Evolutionary conservation across 2,888 invertebrate genomes (phyloP).

Genomic region (Dicycla oo): DNA sequence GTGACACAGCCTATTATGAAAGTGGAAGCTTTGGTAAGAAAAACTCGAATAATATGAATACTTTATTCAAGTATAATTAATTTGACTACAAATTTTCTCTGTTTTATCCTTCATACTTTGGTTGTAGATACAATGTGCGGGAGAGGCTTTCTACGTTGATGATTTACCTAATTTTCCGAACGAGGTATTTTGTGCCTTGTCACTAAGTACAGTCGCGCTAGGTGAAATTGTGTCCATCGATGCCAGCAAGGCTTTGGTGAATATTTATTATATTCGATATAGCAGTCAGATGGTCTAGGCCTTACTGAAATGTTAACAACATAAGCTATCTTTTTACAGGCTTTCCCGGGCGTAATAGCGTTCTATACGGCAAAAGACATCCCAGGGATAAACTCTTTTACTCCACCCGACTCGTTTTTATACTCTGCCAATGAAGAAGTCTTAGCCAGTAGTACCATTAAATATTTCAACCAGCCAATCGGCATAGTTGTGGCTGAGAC

Average conservation of each 20-base stretch:
- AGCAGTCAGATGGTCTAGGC: background rate
- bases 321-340: conserved; percentile 16
- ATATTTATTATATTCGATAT: conserved; percentile 12
- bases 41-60: background rate
- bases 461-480: conserved; percentile 77
- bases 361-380: conserved; percentile 92
- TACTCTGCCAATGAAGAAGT: conserved; percentile 83
- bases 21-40: conserved; percentile 82
- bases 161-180: conserved; percentile 90
- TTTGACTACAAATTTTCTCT: background rate
- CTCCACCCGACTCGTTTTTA: conserved; percentile 67
- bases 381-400: conserved; percentile 92
- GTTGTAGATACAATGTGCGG: conserved; percentile 90
- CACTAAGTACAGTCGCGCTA: conserved; percentile 84
- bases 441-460: conserved; percentile 70
- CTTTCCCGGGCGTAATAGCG: conserved; percentile 91
- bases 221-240: conserved; percentile 91
- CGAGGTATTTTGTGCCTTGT: conserved; percentile 92
- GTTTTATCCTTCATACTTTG: background rate
- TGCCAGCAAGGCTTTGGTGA: conserved; percentile 91
- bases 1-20: conserved; percentile 91
- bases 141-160: conserved; percentile 92
- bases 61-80: background rate
- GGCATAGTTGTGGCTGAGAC: conserved; percentile 90
- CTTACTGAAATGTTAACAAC: background rate